Base-by-base conservation (phyloP, 2,797 vertebrate species). In the Phoxinus dragarum region DNA sequence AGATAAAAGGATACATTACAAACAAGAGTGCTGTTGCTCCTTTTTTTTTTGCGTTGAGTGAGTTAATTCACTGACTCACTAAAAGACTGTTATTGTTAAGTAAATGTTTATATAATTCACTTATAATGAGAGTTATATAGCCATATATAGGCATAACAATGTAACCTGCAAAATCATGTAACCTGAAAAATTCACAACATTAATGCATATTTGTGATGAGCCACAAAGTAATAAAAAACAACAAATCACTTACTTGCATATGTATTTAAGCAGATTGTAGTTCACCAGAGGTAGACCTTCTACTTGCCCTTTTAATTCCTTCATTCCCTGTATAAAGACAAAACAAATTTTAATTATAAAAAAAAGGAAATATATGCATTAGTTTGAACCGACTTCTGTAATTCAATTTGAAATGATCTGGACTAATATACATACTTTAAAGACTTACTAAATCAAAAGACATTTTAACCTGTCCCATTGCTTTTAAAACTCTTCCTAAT, bases 181-280 rank as follows among this genome's bases (percentile, higher is more conserved):
- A 66, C 14, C 27, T 66, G 14, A 66, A 34, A 31, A 75, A 54
- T 36, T 75, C 27, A 27, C 27, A 74, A 17, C 19, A 76, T 34
- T n/a, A 38, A 14, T 16, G 21, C 49, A 61, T 14, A 77, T 8
- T 8, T 36, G 49, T 34, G 52, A 72, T 21, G 56, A 69, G 17
- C 11, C 64, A 68, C 19, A 64, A 67, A 14, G 38, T 23, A 10
- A 68, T 34, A 66, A 21, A 61, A 42, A 67, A 12, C 31, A 64
- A 1, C 44, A 69, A 56, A 2, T 14, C 83, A 88, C 91, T 93
- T 96, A 99, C 98, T 98, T 98, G 96, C 98, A 99, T 89, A 99
- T 99, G 86, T 99, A 99, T 92, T 97, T 97, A 84, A 99, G 95
- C 76, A 99, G 96, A 91, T 99, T 99, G 92, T 96, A 98, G 93